phyloP scores from a whole-genome alignment of 2,113 vertebrate genomes.

The Furnarius figulus region DNA sequence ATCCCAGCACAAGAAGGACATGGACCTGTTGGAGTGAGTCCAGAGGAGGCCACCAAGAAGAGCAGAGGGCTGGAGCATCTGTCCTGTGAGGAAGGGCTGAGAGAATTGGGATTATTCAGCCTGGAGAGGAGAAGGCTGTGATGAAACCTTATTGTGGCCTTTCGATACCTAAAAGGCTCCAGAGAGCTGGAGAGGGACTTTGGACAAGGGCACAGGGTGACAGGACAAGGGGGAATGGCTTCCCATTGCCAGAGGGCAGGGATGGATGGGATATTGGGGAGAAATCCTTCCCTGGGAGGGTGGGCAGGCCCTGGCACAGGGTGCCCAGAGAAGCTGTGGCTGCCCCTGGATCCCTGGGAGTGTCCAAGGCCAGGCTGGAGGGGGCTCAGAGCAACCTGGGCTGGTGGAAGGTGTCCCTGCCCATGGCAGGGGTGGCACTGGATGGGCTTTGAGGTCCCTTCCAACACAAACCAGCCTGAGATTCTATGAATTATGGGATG shows the following conservation, averaged over 20 bases:
- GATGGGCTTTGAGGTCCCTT: too few relatives aligned
- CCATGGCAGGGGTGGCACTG: fast-evolving
- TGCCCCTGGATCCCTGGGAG: neutral
- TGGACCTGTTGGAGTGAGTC: neutral
- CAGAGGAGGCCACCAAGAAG: neutral
- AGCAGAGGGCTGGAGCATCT: neutral
- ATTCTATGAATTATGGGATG: neutral
- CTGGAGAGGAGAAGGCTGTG: neutral
- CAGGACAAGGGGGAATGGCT: neutral
- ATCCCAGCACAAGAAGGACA: neutral
- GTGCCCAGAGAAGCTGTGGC: neutral
- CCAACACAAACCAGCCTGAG: too few relatives aligned
- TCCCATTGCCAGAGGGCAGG: neutral
- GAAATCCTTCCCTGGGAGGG: neutral
- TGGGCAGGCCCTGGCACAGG: neutral
- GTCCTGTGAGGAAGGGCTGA: neutral
- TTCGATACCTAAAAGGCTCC: neutral
- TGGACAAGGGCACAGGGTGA: neutral
- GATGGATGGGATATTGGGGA: neutral
- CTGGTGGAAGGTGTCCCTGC: neutral
- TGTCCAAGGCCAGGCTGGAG: neutral
- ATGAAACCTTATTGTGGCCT: neutral
- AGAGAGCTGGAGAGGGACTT: neutral
- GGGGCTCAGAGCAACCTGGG: fast-evolving
- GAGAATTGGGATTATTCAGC: neutral